phyloP scores from a whole-genome alignment of 2,888 invertebrate genomes.

The Dysmachus trigonus region DNA sequence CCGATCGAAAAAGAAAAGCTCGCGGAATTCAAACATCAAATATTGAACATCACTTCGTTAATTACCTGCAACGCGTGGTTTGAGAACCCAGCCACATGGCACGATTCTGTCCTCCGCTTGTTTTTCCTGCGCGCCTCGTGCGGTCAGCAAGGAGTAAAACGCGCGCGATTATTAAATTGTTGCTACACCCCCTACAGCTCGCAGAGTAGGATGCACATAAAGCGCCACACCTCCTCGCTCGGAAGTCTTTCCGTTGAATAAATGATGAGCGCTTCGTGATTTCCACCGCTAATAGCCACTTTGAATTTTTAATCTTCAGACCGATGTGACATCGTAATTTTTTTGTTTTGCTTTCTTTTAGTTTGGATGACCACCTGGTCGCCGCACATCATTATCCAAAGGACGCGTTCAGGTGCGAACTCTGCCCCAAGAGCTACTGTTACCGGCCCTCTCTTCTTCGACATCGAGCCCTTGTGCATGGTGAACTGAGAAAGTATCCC shows the following conservation, averaged over 20 bases:
- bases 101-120: constrained; percentile 7
- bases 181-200: constrained; percentile 38
- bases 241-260: constrained; percentile 20
- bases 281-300: constrained; percentile 10
- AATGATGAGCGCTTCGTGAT: constrained; percentile 28
- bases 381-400: constrained; percentile 80
- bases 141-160: not conserved
- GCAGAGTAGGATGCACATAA: not conserved
- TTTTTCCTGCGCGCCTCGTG: not conserved
- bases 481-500: constrained; percentile 84
- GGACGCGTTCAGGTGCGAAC: constrained; percentile 83
- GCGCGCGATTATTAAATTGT: constrained; percentile 43
- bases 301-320: constrained; percentile 13
- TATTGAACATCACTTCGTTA: constrained; percentile 64
- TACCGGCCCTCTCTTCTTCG: constrained; percentile 82
- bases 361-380: constrained; percentile 85
- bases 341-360: constrained; percentile 65
- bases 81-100: constrained; percentile 46
- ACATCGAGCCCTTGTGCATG: constrained; percentile 83
- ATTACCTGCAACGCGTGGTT: constrained; percentile 51
- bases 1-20: constrained; percentile 5
- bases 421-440: constrained; percentile 84
- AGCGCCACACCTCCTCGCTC: not conserved
- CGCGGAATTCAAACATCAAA: constrained; percentile 63
- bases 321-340: constrained; percentile 18